Base-by-base conservation (phyloP, 1,140 invertebrate genomes). In the Philopotamus ludificatus region DNA sequence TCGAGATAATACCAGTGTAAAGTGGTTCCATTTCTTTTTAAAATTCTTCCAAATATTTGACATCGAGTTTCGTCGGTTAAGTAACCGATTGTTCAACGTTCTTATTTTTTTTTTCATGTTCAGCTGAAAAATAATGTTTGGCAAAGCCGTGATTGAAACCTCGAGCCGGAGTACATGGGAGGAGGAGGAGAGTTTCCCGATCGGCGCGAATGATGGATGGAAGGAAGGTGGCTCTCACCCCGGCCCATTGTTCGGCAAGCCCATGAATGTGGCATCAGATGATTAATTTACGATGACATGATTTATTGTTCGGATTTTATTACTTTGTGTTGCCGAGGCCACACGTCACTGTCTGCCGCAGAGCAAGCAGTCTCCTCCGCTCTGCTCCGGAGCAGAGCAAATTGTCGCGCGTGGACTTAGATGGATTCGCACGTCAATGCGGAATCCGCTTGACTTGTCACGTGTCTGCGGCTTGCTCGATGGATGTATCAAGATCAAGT, bases 271-370 rank as follows among this genome's bases (percentile, higher is more conserved):
- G 47, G 60, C 60, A 53, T 64, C 25, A 22, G 49, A 66, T 66
- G 65, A 66, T 66, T 66, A 66, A 66, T 54, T 39, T 45, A 8
- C 50, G 49, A 53, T 63, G 60, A 63, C 60, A 66, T 66, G 65
- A 66, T 66, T 66, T 66, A 66, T 66, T 44, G 58, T 54, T n/a
- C 12, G 18, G 20, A 60, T 66, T 60, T 66, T 66, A 66, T 59
- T 59, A 28, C 42, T 50, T 50, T 47, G 44, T 47, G 44, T 47
- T 47, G 44, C 44, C 44, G 18, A n/a, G 44, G 18, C 44, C 18
- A 47, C 44, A 47, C 18, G 18, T 47, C 44, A 47, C 10, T 20
- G 44, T 47, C 44, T 9, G 44, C 7, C 15, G 18, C 44, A 47
- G 4, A 9, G 44, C n/a, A n/a, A 47, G 18, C 8, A 47, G 18